phyloP scores from a whole-genome alignment of 1,140 invertebrate species.

The Coelopa frigida region DNA sequence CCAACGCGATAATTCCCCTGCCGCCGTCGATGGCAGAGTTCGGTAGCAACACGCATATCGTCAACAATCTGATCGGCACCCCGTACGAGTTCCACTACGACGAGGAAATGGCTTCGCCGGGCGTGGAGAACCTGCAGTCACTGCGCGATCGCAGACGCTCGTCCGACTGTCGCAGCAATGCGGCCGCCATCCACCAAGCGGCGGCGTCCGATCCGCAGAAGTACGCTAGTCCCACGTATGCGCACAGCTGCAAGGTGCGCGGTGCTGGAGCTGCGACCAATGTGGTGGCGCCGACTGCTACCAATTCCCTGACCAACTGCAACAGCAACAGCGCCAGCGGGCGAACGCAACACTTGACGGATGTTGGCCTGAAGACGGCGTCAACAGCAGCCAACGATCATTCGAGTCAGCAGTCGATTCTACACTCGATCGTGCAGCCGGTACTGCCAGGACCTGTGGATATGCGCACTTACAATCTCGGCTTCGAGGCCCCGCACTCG shows the following conservation, averaged over 20 bases:
- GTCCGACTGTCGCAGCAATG: constrained; percentile 58
- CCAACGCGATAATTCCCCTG: constrained; percentile 26
- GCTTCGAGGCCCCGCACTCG: constrained; percentile 50
- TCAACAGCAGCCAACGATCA: constrained; percentile 17
- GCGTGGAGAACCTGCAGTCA: constrained; percentile 70
- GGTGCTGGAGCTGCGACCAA: constrained; percentile 6
- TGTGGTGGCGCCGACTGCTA: neutral
- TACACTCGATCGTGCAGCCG: constrained; percentile 53
- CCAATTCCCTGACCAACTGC: constrained; percentile 9
- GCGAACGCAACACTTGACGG: neutral
- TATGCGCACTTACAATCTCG: constrained; percentile 73
- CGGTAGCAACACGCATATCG: constrained; percentile 36
- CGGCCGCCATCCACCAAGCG: constrained; percentile 18
- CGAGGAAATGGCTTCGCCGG: constrained; percentile 64
- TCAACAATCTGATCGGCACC: constrained; percentile 71
- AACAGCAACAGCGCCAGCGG: neutral
- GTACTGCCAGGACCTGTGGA: constrained; percentile 75
- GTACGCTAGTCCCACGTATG: constrained; percentile 31
- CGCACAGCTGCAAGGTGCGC: constrained; percentile 17
- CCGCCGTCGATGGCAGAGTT: constrained; percentile 39
- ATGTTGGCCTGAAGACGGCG: constrained; percentile 8
- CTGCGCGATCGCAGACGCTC: constrained; percentile 74
- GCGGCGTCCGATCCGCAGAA: constrained; percentile 16
- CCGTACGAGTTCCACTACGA: constrained; percentile 83
- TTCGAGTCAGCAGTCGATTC: constrained; percentile 14